Conservation (phyloP, 2,888 invertebrate genomes). For the Minunthozetes semirufus region DNA sequence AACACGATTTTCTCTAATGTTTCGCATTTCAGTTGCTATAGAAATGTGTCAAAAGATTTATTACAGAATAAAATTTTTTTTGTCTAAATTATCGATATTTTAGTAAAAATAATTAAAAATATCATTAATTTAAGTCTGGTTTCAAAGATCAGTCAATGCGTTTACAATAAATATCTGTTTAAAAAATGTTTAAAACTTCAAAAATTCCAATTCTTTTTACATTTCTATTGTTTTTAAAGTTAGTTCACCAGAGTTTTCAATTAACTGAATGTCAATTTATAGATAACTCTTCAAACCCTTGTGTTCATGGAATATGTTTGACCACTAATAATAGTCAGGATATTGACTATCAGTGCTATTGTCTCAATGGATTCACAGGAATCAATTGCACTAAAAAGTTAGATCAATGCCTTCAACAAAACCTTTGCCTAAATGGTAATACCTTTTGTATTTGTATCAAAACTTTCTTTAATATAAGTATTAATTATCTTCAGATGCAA, state of each 20-base stretch:
- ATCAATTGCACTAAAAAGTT: constrained; percentile 4
- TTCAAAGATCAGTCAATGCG: too few relatives aligned
- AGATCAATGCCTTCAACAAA: constrained; percentile 30
- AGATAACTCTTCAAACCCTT: constrained; percentile 16
- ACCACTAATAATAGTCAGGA: background rate
- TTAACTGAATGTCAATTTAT: background rate
- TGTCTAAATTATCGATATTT: background rate
- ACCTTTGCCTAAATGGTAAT: constrained; percentile 32
- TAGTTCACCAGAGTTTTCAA: background rate
- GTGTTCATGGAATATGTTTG: constrained; percentile 31
- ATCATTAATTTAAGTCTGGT: background rate
- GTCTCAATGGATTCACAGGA: constrained; percentile 34
- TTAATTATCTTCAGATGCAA: constrained; percentile 6
- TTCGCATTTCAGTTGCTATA: constrained; percentile 5
- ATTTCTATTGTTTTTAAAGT: background rate
- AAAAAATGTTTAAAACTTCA: background rate
- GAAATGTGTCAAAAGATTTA: constrained; percentile 2
- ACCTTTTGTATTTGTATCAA: background rate
- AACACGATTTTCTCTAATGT: constrained; percentile 1
- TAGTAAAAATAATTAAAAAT: background rate
- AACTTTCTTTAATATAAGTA: background rate
- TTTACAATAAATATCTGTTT: background rate
- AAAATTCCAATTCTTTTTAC: background rate
- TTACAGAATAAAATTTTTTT: background rate
- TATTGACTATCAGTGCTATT: constrained; percentile 25